Evolutionary conservation across 1,140 invertebrate species (phyloP), one percentile per base, ranked within the genome.

Genomic region (Olivierus martensii): DNA sequence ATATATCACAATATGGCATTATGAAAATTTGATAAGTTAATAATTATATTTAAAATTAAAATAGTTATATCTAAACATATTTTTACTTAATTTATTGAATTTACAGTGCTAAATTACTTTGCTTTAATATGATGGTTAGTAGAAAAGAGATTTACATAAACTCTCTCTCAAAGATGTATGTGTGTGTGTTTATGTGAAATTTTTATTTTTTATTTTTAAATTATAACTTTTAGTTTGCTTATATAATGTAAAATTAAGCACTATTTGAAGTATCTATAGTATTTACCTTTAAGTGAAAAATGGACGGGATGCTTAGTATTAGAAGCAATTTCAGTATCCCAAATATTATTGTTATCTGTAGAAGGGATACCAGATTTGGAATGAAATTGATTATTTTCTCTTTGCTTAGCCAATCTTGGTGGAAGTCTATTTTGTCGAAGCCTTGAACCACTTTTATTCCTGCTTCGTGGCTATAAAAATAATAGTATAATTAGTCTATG

Each of bases 401-500:
- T 73, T 65, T 84, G 81, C 62, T 83, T 86, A n/a, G 79, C 82
- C 60, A 90, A 80, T 41, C 87, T 75, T 1, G 87, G 87, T 2
- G 86, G 79, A 10, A 89, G 68, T 62, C 82, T 83, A 52, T 59
- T 70, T 49, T 64, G 59, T 15, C 67, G 55, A 56, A 71, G 67
- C 12, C 78, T 68, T 58, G 78, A 81, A 9, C 59, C 34, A 58
- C 48, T 55, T 47, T 58, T 58, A 43, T 50, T 53, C 7, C 53
- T 17, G 11, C 36, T 35, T 18, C 46, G 49, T 37, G 53, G 50
- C 55, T 57, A 45, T 12, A 49, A n/a, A 34, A 22, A 38, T 37
- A 48, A 17, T 17, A 6, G 21, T 9, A 43, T 43, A 17, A 6
- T 17, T 22, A 18, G 41, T 43, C 4, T 43, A 21, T 43, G 9